Evolutionary conservation across 2,797 vertebrate genomes (phyloP).

Genomic region (Danio choprae): DNA sequence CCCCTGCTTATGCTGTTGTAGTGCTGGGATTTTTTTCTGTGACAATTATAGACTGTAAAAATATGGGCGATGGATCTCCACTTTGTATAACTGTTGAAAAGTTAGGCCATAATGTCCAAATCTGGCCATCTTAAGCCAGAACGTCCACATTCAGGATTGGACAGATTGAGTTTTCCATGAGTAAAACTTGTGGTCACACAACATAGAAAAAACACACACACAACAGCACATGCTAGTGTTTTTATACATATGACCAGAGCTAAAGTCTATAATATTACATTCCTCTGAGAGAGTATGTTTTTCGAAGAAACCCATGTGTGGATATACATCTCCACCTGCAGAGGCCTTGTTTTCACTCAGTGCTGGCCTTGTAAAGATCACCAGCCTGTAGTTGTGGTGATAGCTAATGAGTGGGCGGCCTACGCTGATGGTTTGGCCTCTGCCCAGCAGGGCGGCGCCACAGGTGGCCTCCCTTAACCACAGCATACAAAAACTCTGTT

Average conservation of each 20-base stretch:
- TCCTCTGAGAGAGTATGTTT: neutral
- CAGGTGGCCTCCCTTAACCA: constrained; percentile 54
- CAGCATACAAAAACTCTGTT: constrained; percentile 34
- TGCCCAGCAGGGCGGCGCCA: constrained; percentile 46
- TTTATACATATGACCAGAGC: neutral
- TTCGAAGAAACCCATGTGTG: neutral
- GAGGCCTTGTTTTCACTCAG: constrained; percentile 52
- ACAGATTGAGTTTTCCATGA: no score
- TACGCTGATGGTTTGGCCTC: constrained; percentile 44
- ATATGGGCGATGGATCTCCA: no score
- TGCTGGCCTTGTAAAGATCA: constrained; percentile 40
- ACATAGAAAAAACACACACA: neutral
- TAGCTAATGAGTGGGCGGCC: constrained; percentile 50
- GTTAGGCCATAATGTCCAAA: no score
- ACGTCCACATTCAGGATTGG: no score
- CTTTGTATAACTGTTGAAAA: no score
- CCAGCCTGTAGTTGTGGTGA: constrained; percentile 42
- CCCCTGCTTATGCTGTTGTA: no score
- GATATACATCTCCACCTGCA: constrained; percentile 52
- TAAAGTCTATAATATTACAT: constrained; percentile 12
- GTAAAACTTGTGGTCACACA: no score
- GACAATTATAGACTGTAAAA: no score
- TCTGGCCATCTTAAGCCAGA: no score
- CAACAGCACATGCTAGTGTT: neutral
- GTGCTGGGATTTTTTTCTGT: no score